Percentiles rank a stretch among this genome's conserved stretches.
Evolutionary conservation across 2,113 vertebrate species (phyloP).

Genomic region (Columbina picui): DNA sequence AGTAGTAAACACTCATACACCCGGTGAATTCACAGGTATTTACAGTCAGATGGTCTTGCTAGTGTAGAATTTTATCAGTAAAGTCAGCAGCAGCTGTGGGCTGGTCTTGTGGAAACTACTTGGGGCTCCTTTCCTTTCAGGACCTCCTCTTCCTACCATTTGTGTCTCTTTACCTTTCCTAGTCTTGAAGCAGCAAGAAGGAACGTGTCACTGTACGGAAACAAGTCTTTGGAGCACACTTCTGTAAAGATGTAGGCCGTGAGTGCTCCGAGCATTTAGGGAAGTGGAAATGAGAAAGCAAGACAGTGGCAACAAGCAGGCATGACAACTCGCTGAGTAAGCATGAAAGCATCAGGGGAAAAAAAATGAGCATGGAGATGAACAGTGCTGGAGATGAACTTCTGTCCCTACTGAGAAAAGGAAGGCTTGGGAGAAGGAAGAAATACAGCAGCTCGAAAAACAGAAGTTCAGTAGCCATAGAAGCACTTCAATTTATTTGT

Average conservation of each 20-base stretch:
- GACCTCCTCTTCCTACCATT: background rate
- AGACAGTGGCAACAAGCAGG: background rate
- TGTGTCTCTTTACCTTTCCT: background rate
- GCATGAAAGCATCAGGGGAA: background rate
- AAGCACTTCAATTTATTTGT: background rate
- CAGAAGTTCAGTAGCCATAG: background rate
- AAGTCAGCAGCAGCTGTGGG: background rate
- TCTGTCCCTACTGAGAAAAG: background rate
- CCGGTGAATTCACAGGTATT: background rate
- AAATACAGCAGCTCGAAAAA: background rate
- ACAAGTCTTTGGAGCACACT: background rate
- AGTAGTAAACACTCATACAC: background rate
- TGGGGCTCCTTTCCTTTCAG: background rate
- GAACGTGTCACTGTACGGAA: background rate
- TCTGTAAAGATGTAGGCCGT: background rate
- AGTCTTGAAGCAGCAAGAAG: background rate
- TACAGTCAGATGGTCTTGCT: background rate
- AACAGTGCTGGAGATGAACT: background rate
- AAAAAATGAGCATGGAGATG: background rate
- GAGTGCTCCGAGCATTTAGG: background rate
- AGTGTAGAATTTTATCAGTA: background rate
- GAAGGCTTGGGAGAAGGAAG: background rate
- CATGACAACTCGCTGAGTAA: background rate
- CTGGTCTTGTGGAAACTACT: background rate
- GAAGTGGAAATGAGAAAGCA: slow-evolving; percentile 11